Base-by-base conservation (phyloP, 53 echinoderm and acorn worm genomes). In the Paracentrotus lividus region DNA sequence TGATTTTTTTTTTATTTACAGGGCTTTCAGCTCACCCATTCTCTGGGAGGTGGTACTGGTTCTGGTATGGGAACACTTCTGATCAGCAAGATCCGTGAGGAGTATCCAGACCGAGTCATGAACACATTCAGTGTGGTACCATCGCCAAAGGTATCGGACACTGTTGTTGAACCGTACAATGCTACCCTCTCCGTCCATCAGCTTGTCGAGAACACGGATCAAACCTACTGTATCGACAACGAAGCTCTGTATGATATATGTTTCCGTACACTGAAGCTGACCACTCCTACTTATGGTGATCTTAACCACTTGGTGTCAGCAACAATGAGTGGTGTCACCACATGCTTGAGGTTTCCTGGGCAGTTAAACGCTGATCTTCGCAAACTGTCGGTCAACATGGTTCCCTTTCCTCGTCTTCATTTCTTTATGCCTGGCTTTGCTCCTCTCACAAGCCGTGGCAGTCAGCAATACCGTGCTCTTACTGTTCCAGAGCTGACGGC, bases 371-470 rank as follows among this genome's bases (percentile, higher is more conserved):
- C 98, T 20, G 98, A 97, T 95, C 95, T 98, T 34, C 93, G 98
- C 21, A 98, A 98, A 88, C 90, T 98, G 56, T 96, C 98, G 40
- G 98, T 98, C 90, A 98, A 98, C 92, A 98, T 98, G 98, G 98
- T 98, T 0, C 98, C 98, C 21, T 98, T 98, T 94, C 98, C 98
- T 18, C 98, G 98, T 94, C 97, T 98, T 52, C 98, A 98, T 87
- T 98, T 98, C 96, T 98, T 98, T 95, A 97, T 98, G 93, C 98
- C 98, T n/a, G n/a, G n/a, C n/a, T n/a, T n/a, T n/a, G n/a, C n/a
- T n/a, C n/a, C n/a, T n/a, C n/a, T n/a, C n/a, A 98, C 98, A 77
- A 98, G 98, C 88, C 96, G 98, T 92, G 97, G 97, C 31, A 98
- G 98, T 89, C 97, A 97, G 85, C 95, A 98, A 84, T 98, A 98